Base-by-base conservation (phyloP, 2,888 invertebrate genomes). In the Cheilosia vulpina region DNA sequence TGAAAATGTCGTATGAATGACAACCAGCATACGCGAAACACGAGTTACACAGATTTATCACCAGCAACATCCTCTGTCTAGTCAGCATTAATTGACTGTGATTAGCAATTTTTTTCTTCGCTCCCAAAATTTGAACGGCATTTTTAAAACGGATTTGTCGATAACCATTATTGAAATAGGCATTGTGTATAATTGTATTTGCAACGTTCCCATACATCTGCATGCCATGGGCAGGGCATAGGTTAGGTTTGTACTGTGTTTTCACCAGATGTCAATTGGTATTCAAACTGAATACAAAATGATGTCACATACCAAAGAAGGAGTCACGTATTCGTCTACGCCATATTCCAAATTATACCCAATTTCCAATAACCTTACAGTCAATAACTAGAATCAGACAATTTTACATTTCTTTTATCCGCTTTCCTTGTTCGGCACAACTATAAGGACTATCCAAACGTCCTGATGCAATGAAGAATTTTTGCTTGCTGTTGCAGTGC, bases 301-400 rank as follows among this genome's bases (percentile, higher is more conserved):
- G 80, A 84, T 84, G 84, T 80, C 84, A 84, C 80, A 84, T 84
- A 84, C 84, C 45, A 11, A 71, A 65, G 65, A 47, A 75, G 80
- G 21, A 80, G 84, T 84, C 84, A 84, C 84, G 84, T 84, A 71
- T 75, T 84, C 71, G 75, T 80, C 80, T 75, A 84, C 75, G 79
- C 75, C 80, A 79, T 84, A 79, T 84, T 79, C 84, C 84, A 84
- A 84, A 84, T 80, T 84, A 84, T 80, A 80, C 80, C 84, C 84
- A 84, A 84, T 84, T 84, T 84, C 75, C 79, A 84, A 84, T 80
- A 84, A 80, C 80, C 84, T 80, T 84, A 80, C 79, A 80, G 80
- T 80, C 84, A 84, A 84, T 84, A 84, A 84, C 75, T 60, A 53
- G 75, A 71, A 84, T 80, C 80, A 84, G 75, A 84, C 84, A 75